These are phyloP conservation scores for Muricea muricata DNA, from an alignment of 92 coral and sea anemone species.

Conservation along the genomic window DNA sequence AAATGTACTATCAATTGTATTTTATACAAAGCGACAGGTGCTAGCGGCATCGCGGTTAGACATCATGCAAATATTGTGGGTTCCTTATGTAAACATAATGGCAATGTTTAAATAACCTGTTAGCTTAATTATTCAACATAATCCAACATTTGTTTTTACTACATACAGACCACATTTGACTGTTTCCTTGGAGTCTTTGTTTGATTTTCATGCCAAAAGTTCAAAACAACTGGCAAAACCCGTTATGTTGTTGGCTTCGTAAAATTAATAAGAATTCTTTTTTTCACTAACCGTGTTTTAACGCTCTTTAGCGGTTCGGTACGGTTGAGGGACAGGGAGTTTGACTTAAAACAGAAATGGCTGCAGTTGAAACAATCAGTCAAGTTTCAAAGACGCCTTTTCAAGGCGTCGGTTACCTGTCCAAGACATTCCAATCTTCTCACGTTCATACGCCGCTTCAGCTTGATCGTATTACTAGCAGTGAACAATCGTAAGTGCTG, in stretches of 20 bases:
- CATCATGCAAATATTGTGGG: neutral
- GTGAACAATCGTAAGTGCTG: slow-evolving; percentile 83
- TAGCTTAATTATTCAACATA: neutral
- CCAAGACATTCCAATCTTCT: slow-evolving; percentile 90
- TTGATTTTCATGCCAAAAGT: neutral
- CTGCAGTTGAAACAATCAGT: neutral
- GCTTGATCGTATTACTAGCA: slow-evolving; percentile 82
- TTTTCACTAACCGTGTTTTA: too few species aligned
- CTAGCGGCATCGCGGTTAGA: neutral
- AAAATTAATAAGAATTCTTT: too few species aligned
- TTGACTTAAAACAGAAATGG: neutral
- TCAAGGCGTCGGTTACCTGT: slow-evolving; percentile 84
- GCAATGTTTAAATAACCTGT: too few species aligned
- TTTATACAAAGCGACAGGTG: neutral
- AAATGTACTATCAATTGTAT: too few species aligned
- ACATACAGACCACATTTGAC: neutral
- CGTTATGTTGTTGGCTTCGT: neutral
- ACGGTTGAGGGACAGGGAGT: too few species aligned
- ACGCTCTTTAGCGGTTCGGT: too few species aligned
- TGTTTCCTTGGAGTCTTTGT: neutral
- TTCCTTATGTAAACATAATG: neutral
- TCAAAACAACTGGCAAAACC: neutral
- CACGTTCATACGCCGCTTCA: slow-evolving; percentile 81
- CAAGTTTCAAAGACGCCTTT: slow-evolving; percentile 4
- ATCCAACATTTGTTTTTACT: neutral